phyloP scores from a whole-genome alignment of 2,113 vertebrate genomes.

The Rhizomys pruinosus region DNA sequence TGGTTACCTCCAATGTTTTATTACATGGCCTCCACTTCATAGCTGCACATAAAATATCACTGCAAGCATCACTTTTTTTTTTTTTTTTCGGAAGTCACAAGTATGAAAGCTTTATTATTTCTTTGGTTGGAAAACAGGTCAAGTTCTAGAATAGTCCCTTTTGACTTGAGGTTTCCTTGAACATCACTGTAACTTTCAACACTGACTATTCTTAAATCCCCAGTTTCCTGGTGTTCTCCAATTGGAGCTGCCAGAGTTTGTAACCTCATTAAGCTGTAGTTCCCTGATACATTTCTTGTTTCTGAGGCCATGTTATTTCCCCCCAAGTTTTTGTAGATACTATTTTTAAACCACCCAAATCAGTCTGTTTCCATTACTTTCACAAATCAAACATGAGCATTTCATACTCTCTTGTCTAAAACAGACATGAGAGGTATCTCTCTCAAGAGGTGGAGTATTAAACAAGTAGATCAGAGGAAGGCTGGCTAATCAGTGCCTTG shows the following conservation, averaged over 20 bases:
- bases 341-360: neutral
- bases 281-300: neutral
- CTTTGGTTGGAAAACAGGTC: neutral
- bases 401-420: neutral
- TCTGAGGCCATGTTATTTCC: neutral
- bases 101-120: conserved; percentile 18
- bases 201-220: neutral
- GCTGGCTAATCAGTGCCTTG: neutral
- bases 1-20: neutral
- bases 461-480: neutral
- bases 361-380: neutral
- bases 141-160: neutral
- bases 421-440: neutral
- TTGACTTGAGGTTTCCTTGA: conserved; percentile 29
- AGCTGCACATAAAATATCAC: neutral
- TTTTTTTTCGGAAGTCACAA: conserved; percentile 17
- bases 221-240: neutral
- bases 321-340: neutral
- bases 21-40: neutral
- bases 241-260: neutral
- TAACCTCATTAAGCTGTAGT: neutral
- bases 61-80: neutral
- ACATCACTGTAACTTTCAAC: conserved; percentile 11
- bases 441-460: neutral
- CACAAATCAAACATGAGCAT: neutral